Conservation (phyloP, 2,113 vertebrate genomes). For the Pitta sordida region DNA sequence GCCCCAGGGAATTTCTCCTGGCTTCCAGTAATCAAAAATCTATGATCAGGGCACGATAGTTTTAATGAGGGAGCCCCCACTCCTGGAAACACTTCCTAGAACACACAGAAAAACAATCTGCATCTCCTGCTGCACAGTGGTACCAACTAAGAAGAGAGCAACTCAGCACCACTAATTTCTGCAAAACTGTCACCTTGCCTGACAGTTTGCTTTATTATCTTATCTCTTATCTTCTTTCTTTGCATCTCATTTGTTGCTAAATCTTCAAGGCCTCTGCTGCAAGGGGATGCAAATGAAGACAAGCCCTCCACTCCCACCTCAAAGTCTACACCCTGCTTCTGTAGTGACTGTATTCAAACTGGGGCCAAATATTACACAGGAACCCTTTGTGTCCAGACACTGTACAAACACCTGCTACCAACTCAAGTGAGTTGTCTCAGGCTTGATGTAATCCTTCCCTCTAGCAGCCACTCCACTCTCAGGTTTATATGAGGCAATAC, state of each 20-base stretch:
- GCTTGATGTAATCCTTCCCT: not conserved
- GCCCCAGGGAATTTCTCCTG: not conserved
- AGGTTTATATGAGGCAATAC: not conserved
- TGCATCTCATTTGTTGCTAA: not conserved
- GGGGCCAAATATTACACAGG: not conserved
- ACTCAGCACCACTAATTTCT: not conserved
- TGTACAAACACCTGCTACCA: not conserved
- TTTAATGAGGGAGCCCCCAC: not conserved
- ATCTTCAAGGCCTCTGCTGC: not conserved
- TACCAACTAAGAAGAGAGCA: not conserved
- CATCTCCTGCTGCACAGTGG: not conserved
- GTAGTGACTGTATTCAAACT: not conserved
- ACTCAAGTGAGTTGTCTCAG: not conserved
- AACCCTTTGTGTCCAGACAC: not conserved
- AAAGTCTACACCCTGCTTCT: rapidly evolving
- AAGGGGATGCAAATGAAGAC: not conserved
- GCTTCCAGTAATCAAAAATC: not conserved
- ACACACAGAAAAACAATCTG: not conserved
- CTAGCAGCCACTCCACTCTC: not conserved
- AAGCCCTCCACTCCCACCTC: not conserved
- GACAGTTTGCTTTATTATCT: not conserved
- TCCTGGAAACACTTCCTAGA: not conserved
- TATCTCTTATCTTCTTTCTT: not conserved
- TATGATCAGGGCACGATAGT: not conserved
- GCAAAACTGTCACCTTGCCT: not conserved